Conservation (phyloP, 2,888 invertebrate species). For the Tetropium fuscum region DNA sequence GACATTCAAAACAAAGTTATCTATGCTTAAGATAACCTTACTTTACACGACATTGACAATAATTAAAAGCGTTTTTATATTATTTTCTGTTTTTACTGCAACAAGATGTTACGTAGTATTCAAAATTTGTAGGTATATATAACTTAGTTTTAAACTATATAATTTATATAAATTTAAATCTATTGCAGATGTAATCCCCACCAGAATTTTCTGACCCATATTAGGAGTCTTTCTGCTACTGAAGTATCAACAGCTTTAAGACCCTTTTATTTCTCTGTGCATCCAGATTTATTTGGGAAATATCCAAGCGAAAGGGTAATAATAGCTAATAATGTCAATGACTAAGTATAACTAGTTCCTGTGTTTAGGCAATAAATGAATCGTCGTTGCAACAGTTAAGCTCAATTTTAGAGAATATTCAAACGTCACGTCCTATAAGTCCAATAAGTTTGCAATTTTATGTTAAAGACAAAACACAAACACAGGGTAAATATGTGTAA, state of each 20-base stretch:
- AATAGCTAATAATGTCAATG: slow-evolving; percentile 3
- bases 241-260: slow-evolving; percentile 92
- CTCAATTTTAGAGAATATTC: slow-evolving; percentile 84
- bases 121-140: slow-evolving; percentile 36
- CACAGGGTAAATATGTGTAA: slow-evolving; percentile 49
- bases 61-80: too few relatives aligned
- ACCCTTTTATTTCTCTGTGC: slow-evolving; percentile 95
- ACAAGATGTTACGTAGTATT: slow-evolving; percentile 39
- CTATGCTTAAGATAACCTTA: too few relatives aligned
- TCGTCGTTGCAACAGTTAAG: slow-evolving; percentile 90
- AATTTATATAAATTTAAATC: slow-evolving; percentile 4
- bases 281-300: slow-evolving; percentile 95
- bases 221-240: slow-evolving; percentile 84
- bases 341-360: slow-evolving; percentile 17
- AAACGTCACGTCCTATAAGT: slow-evolving; percentile 72
- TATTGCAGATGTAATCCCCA: slow-evolving; percentile 14
- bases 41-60: too few relatives aligned
- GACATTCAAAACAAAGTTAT: too few relatives aligned
- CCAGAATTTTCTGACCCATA: slow-evolving; percentile 15
- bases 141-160: slow-evolving; percentile 6
- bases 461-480: slow-evolving; percentile 71
- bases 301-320: slow-evolving; percentile 88
- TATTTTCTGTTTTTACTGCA: slow-evolving; percentile 14
- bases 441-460: slow-evolving; percentile 83
- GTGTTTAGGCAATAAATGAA: slow-evolving; percentile 83